Evolutionary conservation across 2,113 vertebrate species (phyloP), one percentile per base, ranked within the genome.

Genomic region (Zosterops japonicus): DNA sequence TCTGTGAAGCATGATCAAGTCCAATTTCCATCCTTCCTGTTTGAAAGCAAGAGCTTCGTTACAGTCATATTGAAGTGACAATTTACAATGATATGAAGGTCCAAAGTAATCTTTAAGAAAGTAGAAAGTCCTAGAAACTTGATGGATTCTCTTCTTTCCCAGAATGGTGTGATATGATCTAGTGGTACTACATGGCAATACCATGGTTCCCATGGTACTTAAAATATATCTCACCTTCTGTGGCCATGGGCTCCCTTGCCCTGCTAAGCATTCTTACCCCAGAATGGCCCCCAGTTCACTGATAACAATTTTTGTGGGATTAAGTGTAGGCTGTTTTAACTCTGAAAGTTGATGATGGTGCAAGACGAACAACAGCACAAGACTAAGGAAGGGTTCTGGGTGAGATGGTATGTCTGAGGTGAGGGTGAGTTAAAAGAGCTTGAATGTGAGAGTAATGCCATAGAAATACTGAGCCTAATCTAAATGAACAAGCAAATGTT

Each of bases 381-480:
- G 27, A 64, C 36, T 39, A 81, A 47, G 6, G 35, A 60, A 77
- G 28, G 50, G 17, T 8, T 61, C 9, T 1, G 2, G 1, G 5
- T 68, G 46, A 18, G 31, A 44, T 12, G 24, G 7, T 8, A 14
- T 13, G 57, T 39, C 19, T 70, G 64, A 65, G 27, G 18, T 36
- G 11, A 60, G 9, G 5, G 13, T 22, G 75, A 85, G 10, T 29
- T 68, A n/a, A 76, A 85, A 49, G 23, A 52, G 25, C 16, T 5
- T 12, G 22, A 61, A 61, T 1, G 0, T 7, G 55, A 67, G 13
- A 42, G 4, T 9, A 52, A 79, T 0, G 3, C 9, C n/a, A n/a
- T 0, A 14, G 49, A 86, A 83, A 80, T n/a, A 52, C 12, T 59
- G 44, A 47, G 3, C 18, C 27, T 88, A 72, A 50, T 47, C 23